Evolutionary conservation across 2,888 invertebrate genomes (phyloP).

Genomic region (Ptycholaimellus sp.): DNA sequence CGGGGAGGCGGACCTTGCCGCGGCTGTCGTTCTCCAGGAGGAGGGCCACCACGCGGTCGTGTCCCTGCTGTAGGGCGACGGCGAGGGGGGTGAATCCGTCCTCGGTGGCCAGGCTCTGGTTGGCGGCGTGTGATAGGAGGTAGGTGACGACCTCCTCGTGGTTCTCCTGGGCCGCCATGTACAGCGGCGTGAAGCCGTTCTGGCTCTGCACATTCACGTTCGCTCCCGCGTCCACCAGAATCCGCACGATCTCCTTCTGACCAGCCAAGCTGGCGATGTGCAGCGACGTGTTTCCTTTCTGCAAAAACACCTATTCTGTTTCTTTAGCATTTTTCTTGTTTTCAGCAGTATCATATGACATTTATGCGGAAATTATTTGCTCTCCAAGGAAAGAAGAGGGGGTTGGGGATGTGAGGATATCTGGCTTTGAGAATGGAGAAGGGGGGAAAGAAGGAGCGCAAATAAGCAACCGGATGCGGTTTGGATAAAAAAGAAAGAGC

Average conservation of each 20-base stretch:
- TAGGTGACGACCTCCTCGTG: slow-evolving; percentile 84
- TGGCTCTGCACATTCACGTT: slow-evolving; percentile 73
- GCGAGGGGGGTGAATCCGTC: slow-evolving; percentile 97
- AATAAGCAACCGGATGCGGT: no score
- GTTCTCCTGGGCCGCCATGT: slow-evolving; percentile 98
- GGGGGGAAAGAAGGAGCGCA: no score
- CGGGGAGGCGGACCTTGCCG: slow-evolving; percentile 84
- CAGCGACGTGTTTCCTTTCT: slow-evolving; percentile 90
- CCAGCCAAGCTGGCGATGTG: slow-evolving; percentile 97
- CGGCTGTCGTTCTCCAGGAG: slow-evolving; percentile 88
- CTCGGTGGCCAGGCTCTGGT: slow-evolving; percentile 93
- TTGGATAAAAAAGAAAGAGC: no score
- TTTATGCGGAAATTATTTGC: no score
- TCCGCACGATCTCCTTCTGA: slow-evolving; percentile 78
- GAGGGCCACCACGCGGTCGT: slow-evolving; percentile 91
- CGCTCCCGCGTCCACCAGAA: slow-evolving; percentile 73
- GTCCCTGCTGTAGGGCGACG: slow-evolving; percentile 90
- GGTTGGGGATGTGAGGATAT: no score
- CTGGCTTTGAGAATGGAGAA: no score
- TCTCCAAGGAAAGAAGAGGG: no score
- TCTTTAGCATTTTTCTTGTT: no score
- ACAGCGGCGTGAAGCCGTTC: slow-evolving; percentile 93
- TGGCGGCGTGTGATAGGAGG: slow-evolving; percentile 73
- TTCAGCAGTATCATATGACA: no score
- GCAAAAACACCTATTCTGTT: no score